A percentile compares a stretch with the other conserved stretches of the same genome.
phyloP scores from a whole-genome alignment of 2,113 vertebrate species.

The Pomatorhinus ruficollis region DNA sequence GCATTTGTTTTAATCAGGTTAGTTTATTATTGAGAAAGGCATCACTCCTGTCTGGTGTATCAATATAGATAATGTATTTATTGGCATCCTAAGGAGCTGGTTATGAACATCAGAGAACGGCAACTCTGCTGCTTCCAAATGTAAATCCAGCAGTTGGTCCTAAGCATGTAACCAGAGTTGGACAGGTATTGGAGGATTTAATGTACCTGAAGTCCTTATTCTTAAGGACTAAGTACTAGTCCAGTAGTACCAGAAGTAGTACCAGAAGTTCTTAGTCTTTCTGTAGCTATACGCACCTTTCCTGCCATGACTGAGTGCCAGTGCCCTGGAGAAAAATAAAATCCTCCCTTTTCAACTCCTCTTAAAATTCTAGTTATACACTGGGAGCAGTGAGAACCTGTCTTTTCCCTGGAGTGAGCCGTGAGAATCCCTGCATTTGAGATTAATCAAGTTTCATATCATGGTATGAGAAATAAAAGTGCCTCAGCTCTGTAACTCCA shows the following conservation, averaged over 20 bases:
- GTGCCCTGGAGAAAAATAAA: background rate
- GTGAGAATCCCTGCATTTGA: background rate
- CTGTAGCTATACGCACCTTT: background rate
- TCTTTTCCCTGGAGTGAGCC: background rate
- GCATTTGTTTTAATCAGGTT: background rate
- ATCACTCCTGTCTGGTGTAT: background rate
- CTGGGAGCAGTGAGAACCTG: background rate
- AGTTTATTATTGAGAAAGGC: background rate
- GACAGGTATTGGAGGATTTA: background rate
- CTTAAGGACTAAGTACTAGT: background rate
- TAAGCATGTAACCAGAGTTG: background rate
- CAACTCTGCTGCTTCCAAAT: background rate
- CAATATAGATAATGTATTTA: background rate
- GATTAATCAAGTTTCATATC: background rate
- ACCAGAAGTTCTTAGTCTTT: background rate
- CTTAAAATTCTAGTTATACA: background rate
- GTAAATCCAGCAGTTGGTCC: background rate
- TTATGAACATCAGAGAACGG: rapidly evolving
- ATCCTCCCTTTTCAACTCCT: background rate
- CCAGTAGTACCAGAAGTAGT: background rate
- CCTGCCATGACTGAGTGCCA: background rate
- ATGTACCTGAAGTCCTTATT: background rate
- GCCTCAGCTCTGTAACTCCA: background rate
- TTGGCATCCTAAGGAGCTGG: background rate
- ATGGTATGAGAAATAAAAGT: background rate